These are phyloP conservation scores for Polylopha cassiicola DNA, from an alignment of 2,888 invertebrate genomes.

Conservation along the genomic window DNA sequence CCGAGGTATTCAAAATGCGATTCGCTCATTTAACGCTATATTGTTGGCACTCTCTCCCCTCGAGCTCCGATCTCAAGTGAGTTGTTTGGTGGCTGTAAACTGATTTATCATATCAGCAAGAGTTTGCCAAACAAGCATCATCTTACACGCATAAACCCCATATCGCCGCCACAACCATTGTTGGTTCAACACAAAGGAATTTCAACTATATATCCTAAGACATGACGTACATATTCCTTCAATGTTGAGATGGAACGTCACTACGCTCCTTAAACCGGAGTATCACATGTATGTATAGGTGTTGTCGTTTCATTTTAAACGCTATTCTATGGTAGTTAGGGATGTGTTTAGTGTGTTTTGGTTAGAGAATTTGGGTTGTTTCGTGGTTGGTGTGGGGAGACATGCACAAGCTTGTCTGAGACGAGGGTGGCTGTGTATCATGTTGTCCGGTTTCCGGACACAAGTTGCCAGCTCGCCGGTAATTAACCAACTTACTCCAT, in stretches of 20 bases:
- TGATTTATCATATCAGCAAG: constrained; percentile 75
- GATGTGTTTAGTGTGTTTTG: constrained; percentile 22
- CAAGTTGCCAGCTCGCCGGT: constrained; percentile 50
- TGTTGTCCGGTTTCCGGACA: constrained; percentile 75
- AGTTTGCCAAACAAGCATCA: constrained; percentile 72
- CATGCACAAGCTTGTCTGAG: constrained; percentile 57
- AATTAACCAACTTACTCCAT: constrained; percentile 69
- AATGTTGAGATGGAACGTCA: too few species aligned
- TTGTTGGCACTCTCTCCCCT: constrained; percentile 61
- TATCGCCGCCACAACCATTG: constrained; percentile 55
- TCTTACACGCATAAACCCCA: constrained; percentile 75
- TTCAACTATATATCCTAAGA: constrained; percentile 61
- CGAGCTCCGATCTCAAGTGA: constrained; percentile 55
- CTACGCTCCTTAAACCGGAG: too few species aligned
- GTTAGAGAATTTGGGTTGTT: constrained; percentile 25
- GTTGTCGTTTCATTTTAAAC: too few species aligned
- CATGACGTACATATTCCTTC: constrained; percentile 67
- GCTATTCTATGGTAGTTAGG: too few species aligned
- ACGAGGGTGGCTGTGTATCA: constrained; percentile 69
- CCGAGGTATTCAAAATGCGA: constrained; percentile 46
- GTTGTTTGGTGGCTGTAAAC: constrained; percentile 66
- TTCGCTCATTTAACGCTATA: constrained; percentile 65
- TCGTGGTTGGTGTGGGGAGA: constrained; percentile 28
- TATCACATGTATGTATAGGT: too few species aligned
- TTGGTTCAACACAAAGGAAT: constrained; percentile 51